Conservation (phyloP, 2,113 vertebrate species). For the Oryzias celebensis region DNA sequence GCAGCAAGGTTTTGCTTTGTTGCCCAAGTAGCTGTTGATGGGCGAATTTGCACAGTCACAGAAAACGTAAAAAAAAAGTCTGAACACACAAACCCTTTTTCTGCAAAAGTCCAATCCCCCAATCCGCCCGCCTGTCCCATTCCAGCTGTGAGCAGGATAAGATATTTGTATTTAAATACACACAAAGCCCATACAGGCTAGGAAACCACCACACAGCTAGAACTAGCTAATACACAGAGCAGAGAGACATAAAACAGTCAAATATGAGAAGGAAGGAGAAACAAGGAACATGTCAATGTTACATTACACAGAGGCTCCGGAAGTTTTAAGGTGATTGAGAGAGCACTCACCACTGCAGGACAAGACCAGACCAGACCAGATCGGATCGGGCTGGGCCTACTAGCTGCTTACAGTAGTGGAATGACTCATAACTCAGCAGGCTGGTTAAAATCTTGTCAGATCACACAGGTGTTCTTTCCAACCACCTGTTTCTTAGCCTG, state of each 20-base stretch:
- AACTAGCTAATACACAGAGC: slow-evolving; percentile 83
- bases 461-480: too few relatives aligned
- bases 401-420: background rate
- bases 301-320: slow-evolving; percentile 59
- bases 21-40: slow-evolving; percentile 41
- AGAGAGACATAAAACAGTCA: slow-evolving; percentile 61
- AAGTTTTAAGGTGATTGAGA: slow-evolving; percentile 54
- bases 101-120: slow-evolving; percentile 68
- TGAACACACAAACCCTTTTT: slow-evolving; percentile 45
- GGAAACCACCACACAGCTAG: slow-evolving; percentile 86
- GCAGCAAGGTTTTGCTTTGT: slow-evolving; percentile 33
- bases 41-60: slow-evolving; percentile 51
- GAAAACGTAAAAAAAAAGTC: slow-evolving; percentile 46
- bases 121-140: slow-evolving; percentile 82
- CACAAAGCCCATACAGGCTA: slow-evolving; percentile 89
- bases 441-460: slow-evolving; percentile 6
- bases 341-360: slow-evolving; percentile 38
- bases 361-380: slow-evolving; percentile 47
- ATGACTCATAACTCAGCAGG: slow-evolving; percentile 13
- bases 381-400: background rate
- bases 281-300: slow-evolving; percentile 36
- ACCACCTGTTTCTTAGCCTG: background rate
- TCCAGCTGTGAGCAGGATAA: slow-evolving; percentile 88
- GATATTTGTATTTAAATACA: slow-evolving; percentile 92
- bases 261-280: slow-evolving; percentile 19